These are phyloP conservation scores for Acestrorhynchus altus DNA, from an alignment of 2,797 vertebrate genomes.

Conservation along the genomic window DNA sequence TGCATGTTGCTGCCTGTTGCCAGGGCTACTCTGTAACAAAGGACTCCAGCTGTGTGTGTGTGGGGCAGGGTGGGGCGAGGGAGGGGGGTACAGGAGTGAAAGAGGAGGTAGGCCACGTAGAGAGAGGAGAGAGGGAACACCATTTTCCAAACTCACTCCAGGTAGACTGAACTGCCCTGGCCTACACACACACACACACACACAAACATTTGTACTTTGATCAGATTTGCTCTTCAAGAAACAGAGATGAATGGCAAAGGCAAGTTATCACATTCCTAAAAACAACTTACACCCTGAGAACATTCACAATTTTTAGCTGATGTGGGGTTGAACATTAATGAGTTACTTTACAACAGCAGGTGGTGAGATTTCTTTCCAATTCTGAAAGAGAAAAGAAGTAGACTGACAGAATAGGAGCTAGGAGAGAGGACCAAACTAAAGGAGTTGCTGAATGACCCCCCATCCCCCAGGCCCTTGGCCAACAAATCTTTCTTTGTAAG, in stretches of 20 bases:
- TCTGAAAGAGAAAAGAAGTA: slow-evolving; percentile 36
- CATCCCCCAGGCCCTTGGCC: slow-evolving; percentile 70
- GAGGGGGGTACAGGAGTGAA: slow-evolving; percentile 49
- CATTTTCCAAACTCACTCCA: slow-evolving; percentile 70
- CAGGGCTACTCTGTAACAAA: slow-evolving; percentile 77
- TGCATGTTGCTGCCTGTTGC: slow-evolving; percentile 71
- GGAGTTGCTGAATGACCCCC: slow-evolving; percentile 61
- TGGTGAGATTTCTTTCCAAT: not conserved
- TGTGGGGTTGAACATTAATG: not conserved
- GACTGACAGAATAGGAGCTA: slow-evolving; percentile 22
- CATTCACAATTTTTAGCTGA: not conserved
- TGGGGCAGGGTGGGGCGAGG: slow-evolving; percentile 43
- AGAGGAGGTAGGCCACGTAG: slow-evolving; percentile 54
- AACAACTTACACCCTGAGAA: not conserved
- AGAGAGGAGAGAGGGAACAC: slow-evolving; percentile 56
- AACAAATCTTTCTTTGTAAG: slow-evolving; percentile 30
- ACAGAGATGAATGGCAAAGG: too few relatives aligned
- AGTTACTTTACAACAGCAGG: not conserved
- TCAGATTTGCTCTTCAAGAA: too few relatives aligned
- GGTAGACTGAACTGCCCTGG: slow-evolving; percentile 75
- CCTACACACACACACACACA: slow-evolving; percentile 45
- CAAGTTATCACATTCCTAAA: too few relatives aligned
- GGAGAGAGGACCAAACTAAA: slow-evolving; percentile 29
- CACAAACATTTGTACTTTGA: too few relatives aligned
- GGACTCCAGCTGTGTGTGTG: slow-evolving; percentile 73